A percentile compares a stretch with the other conserved stretches of the same genome.
phyloP scores from a whole-genome alignment of 2,797 vertebrate species.

The Eurystomus glaucurus region DNA sequence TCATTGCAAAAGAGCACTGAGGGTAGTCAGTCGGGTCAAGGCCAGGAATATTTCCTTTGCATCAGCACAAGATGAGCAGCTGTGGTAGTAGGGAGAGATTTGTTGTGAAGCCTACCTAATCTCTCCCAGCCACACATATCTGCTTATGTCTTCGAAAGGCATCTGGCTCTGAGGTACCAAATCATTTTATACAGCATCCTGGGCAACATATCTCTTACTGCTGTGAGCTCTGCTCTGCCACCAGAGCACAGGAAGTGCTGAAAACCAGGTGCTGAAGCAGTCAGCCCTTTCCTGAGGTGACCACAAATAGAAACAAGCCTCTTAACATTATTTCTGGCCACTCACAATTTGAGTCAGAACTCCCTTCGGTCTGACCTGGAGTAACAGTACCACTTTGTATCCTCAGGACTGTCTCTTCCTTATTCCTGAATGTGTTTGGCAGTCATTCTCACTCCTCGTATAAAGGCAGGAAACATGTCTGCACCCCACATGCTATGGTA shows the following conservation, averaged over 20 bases:
- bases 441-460: neutral
- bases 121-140: neutral
- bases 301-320: neutral
- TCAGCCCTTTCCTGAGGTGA: neutral
- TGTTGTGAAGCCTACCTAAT: neutral
- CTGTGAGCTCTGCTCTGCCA: neutral
- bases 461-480: neutral
- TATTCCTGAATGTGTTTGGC: neutral
- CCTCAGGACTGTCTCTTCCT: neutral
- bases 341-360: neutral
- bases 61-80: neutral
- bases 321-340: neutral
- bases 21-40: neutral
- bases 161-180: neutral
- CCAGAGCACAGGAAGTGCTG: neutral
- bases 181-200: neutral
- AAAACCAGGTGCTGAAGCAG: conserved; percentile 19
- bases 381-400: neutral
- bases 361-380: neutral
- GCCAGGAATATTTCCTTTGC: neutral
- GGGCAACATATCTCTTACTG: neutral
- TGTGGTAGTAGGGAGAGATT: neutral
- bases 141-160: conserved; percentile 21
- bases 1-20: neutral
- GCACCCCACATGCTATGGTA: neutral